phyloP scores from a whole-genome alignment of 2,797 vertebrate genomes.

The Pogonophryne albipinna region DNA sequence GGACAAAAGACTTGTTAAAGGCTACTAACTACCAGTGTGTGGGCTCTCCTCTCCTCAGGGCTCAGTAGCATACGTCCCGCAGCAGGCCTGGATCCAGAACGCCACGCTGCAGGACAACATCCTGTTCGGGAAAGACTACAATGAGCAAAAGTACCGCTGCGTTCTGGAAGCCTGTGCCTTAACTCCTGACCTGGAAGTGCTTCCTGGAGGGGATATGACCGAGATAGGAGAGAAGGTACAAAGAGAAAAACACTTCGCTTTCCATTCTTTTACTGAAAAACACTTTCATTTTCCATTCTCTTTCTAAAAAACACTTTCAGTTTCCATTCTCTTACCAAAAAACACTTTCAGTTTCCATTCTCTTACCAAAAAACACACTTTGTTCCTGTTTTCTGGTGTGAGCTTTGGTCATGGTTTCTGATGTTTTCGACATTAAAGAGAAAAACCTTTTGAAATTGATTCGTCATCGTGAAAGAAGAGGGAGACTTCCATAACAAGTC shows the following conservation, averaged over 20 bases:
- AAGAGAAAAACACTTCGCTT: background rate
- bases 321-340: too few species aligned
- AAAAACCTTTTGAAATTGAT: too few species aligned
- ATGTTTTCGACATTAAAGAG: background rate
- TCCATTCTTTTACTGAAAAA: background rate
- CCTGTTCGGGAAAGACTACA: conserved; percentile 89
- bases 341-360: too few species aligned
- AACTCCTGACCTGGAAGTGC: conserved; percentile 92
- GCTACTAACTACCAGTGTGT: background rate
- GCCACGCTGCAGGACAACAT: conserved; percentile 94
- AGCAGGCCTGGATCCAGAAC: conserved; percentile 99
- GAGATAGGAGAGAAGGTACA: conserved; percentile 98
- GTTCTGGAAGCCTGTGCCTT: conserved; percentile 93
- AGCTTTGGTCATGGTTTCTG: conserved; percentile 18
- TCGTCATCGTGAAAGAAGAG: too few species aligned
- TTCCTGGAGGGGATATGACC: conserved; percentile 94
- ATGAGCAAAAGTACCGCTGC: conserved; percentile 88
- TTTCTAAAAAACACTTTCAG: too few species aligned
- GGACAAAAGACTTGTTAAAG: background rate
- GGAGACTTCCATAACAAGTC: too few species aligned
- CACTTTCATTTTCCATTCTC: too few species aligned
- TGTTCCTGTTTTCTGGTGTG: background rate
- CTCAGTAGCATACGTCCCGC: conserved; percentile 96
- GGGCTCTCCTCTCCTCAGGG: conserved; percentile 82
- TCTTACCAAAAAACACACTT: background rate